phyloP scores from a whole-genome alignment of 2,113 vertebrate species.

The Puma concolor region DNA sequence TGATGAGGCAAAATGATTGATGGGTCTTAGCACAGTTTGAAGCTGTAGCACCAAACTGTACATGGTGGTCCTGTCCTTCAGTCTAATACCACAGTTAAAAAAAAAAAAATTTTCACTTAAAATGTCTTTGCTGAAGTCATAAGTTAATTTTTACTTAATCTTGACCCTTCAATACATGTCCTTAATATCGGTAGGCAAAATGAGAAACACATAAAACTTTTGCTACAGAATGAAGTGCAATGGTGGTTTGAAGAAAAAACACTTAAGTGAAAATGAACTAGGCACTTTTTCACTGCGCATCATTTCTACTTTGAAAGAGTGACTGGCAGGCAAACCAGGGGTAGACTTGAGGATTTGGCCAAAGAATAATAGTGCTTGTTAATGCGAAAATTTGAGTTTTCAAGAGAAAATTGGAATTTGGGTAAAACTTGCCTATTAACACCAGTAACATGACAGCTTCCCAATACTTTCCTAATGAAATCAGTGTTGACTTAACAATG shows the following conservation, averaged over 20 bases:
- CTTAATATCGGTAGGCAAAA: neutral
- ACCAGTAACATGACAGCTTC: neutral
- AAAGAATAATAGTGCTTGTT: neutral
- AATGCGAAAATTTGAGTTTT: neutral
- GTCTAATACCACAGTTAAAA: neutral
- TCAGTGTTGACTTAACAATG: neutral
- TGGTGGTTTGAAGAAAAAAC: neutral
- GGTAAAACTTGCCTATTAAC: neutral
- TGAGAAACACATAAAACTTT: neutral
- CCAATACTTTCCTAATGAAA: neutral
- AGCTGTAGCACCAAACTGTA: neutral
- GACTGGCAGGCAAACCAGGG: neutral
- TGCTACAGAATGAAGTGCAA: neutral
- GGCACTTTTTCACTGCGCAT: neutral
- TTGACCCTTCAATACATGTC: neutral
- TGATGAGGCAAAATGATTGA: neutral
- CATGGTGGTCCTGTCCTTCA: neutral
- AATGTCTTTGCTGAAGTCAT: neutral
- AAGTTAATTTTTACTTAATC: constrained; percentile 3
- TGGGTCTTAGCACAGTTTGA: neutral
- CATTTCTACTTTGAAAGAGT: neutral
- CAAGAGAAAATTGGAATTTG: neutral
- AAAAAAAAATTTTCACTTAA: neutral
- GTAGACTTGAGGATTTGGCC: neutral
- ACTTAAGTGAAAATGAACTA: neutral